Evolutionary conservation across 2,888 invertebrate genomes (phyloP).

Genomic region (Petrolisthes cinctipes): DNA sequence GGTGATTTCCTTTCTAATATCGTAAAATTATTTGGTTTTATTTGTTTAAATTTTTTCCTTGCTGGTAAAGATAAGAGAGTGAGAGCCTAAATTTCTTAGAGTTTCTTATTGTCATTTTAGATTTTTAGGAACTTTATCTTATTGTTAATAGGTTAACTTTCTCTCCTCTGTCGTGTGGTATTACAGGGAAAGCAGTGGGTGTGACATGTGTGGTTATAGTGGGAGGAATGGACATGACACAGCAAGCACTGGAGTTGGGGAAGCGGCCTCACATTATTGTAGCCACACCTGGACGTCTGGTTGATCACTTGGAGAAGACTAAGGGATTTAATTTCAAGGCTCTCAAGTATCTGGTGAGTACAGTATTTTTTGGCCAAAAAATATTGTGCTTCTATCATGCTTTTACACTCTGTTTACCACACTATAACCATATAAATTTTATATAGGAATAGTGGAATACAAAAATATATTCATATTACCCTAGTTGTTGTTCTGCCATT

Average conservation of each 20-base stretch:
- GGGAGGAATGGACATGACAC: constrained; percentile 98
- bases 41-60: no score
- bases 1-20: no score
- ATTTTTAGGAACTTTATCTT: no score
- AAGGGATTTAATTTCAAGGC: constrained; percentile 92
- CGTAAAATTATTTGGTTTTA: no score
- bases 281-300: constrained; percentile 94
- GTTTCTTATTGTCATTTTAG: no score
- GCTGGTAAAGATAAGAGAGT: no score
- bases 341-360: constrained; percentile 84
- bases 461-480: not conserved
- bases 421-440: no score
- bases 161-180: not conserved
- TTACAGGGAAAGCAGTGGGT: constrained; percentile 85
- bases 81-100: no score
- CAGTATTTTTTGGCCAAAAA: no score
- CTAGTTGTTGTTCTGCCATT: not conserved
- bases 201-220: constrained; percentile 97
- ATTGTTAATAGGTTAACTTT: not conserved
- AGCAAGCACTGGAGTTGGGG: constrained; percentile 88
- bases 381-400: no score
- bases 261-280: constrained; percentile 98
- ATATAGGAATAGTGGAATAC: no score
- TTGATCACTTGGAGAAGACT: constrained; percentile 97
- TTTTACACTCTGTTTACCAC: no score